A percentile compares a stretch with the other conserved stretches of the same genome.
Conservation (phyloP, 2,797 vertebrate genomes). For the Petrocephalus sullivani region DNA sequence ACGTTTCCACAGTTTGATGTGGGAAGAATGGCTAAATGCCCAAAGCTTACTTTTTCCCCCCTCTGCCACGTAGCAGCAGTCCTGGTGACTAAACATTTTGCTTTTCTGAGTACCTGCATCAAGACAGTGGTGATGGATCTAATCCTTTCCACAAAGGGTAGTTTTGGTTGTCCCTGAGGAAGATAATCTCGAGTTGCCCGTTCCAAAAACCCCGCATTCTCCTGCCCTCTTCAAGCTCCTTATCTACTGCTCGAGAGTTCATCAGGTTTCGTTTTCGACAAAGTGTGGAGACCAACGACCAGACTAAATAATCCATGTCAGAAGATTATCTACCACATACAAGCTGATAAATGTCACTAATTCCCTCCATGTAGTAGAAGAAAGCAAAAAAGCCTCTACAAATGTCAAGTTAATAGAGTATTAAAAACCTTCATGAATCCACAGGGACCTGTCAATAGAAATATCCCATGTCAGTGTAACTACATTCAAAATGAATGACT, state of each 20-base stretch:
- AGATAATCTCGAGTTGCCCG: not conserved
- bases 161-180: not conserved
- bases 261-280: not conserved
- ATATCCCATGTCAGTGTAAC: too few species aligned
- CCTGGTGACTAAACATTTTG: not conserved
- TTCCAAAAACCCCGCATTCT: not conserved
- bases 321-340: conserved; percentile 24
- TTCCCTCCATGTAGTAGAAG: conserved; percentile 25
- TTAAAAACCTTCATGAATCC: not conserved
- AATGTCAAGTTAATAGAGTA: conserved; percentile 22
- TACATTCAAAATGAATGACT: not conserved
- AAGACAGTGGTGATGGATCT: not conserved
- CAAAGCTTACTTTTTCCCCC: not conserved
- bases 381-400: conserved; percentile 16
- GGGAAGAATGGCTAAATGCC: not conserved
- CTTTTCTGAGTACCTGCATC: not conserved
- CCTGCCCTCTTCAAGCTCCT: not conserved
- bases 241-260: not conserved
- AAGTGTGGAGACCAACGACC: not conserved
- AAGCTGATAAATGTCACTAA: conserved; percentile 22
- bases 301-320: conserved; percentile 20
- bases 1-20: not conserved
- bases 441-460: not conserved
- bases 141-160: not conserved
- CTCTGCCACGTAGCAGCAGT: not conserved